A percentile compares a stretch with the other conserved stretches of the same genome.
These are phyloP conservation scores for Hirtodrosophila alboralis DNA, from an alignment of 2,888 invertebrate genomes.

Conservation along the genomic window DNA sequence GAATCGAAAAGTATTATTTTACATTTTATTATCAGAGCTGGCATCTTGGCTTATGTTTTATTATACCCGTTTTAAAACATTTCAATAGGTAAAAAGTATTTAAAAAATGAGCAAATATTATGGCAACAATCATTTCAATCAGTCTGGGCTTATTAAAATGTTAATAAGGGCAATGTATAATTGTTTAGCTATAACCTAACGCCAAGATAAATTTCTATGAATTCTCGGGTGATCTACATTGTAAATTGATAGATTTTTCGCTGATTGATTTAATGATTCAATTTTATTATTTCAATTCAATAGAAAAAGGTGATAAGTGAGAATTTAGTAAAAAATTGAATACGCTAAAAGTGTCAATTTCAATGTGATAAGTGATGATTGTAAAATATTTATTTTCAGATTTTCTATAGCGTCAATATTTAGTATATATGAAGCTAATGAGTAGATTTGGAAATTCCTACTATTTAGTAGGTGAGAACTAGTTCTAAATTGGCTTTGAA, in stretches of 20 bases:
- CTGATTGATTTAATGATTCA: constrained; percentile 62
- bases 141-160: constrained; percentile 49
- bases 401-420: constrained; percentile 2
- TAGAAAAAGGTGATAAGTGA: constrained; percentile 50
- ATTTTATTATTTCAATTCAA: constrained; percentile 20
- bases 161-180: constrained; percentile 61
- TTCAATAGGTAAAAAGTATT: constrained; percentile 20
- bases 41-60: background rate
- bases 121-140: constrained; percentile 49
- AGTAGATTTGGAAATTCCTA: constrained; percentile 24
- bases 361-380: constrained; percentile 25
- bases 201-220: constrained; percentile 66
- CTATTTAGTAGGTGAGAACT: constrained; percentile 47
- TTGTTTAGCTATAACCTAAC: constrained; percentile 48
- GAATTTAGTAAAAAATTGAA: constrained; percentile 32
- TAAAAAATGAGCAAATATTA: constrained; percentile 58
- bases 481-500: constrained; percentile 38
- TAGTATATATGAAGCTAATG: constrained; percentile 23
- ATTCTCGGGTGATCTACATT: constrained; percentile 57
- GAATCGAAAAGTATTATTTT: too few species aligned
- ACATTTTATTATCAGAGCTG: too few species aligned
- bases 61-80: background rate
- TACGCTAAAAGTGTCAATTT: constrained; percentile 15
- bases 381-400: constrained; percentile 5
- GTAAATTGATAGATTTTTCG: constrained; percentile 54